phyloP scores from a whole-genome alignment of 2,797 vertebrate genomes.

The Danio aesculapii region DNA sequence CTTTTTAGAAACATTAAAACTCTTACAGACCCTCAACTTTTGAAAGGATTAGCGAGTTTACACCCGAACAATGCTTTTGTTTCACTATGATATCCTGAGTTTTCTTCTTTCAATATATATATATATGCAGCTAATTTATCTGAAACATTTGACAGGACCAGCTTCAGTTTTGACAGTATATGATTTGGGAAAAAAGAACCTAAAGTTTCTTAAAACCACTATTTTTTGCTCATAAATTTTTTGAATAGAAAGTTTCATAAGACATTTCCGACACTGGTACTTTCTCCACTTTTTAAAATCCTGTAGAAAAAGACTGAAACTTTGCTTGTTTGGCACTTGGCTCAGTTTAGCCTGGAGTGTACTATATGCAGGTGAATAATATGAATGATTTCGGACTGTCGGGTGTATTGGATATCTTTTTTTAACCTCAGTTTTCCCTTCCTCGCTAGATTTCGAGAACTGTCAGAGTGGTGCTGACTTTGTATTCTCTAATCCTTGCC shows the following conservation, averaged over 20 bases:
- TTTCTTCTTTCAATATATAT: too few relatives aligned
- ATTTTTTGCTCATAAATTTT: too few relatives aligned
- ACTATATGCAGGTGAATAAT: conserved; percentile 5
- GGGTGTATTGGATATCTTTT: conserved; percentile 27
- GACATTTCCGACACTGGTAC: background rate
- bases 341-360: background rate
- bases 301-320: conserved; percentile 5
- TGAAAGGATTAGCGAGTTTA: too few relatives aligned
- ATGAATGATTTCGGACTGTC: conserved; percentile 6
- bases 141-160: background rate
- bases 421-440: background rate
- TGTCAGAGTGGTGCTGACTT: conserved; percentile 24
- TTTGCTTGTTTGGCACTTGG: background rate
- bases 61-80: too few relatives aligned
- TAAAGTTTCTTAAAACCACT: background rate
- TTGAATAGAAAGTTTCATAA: background rate
- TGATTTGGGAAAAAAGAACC: too few relatives aligned
- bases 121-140: too few relatives aligned
- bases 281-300: conserved; percentile 2
- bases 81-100: too few relatives aligned
- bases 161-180: too few relatives aligned
- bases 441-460: conserved; percentile 15
- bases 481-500: conserved; percentile 32
- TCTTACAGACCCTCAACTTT: too few relatives aligned
- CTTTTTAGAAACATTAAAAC: too few relatives aligned